Conservation (phyloP, 2,888 invertebrate genomes). For the Caenorhabditis sp. region DNA sequence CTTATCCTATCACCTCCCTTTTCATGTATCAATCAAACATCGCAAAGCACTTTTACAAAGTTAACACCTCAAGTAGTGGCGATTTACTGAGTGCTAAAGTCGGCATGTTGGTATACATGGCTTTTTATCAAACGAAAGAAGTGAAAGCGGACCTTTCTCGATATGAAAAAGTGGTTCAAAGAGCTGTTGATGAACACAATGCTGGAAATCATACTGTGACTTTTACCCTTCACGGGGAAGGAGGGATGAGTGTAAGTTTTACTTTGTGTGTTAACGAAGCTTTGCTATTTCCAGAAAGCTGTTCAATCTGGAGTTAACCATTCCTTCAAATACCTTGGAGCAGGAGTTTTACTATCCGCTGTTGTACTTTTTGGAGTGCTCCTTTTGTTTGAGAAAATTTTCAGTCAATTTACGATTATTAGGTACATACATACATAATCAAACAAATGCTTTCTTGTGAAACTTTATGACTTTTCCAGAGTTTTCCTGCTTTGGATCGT, state of each 20-base stretch:
- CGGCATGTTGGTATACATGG: slow-evolving; percentile 72
- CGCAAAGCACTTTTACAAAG: slow-evolving; percentile 73
- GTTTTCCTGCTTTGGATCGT: slow-evolving; percentile 40
- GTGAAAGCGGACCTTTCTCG: slow-evolving; percentile 58
- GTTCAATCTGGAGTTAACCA: slow-evolving; percentile 54
- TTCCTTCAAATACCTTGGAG: slow-evolving; percentile 18
- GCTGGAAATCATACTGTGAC: slow-evolving; percentile 37
- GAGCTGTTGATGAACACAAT: slow-evolving; percentile 62
- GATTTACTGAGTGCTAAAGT: slow-evolving; percentile 59
- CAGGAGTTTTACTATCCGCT: slow-evolving; percentile 25
- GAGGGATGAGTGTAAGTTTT: slow-evolving; percentile 64
- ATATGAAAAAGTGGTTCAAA: slow-evolving; percentile 64
- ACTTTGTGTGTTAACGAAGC: no score
- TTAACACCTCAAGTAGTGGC: slow-evolving; percentile 7
- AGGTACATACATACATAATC: slow-evolving; percentile 12
- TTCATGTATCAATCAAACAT: slow-evolving; percentile 72
- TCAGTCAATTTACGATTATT: slow-evolving; percentile 35
- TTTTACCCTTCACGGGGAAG: slow-evolving; percentile 67
- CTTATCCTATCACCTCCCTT: slow-evolving; percentile 65
- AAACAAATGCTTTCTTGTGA: neutral
- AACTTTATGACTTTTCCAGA: slow-evolving; percentile 8
- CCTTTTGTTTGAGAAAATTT: slow-evolving; percentile 32
- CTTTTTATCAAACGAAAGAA: slow-evolving; percentile 68
- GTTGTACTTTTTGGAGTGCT: slow-evolving; percentile 38
- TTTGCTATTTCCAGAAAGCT: slow-evolving; percentile 38